phyloP scores from a whole-genome alignment of 2,888 invertebrate genomes.

The Diarsia mendica region DNA sequence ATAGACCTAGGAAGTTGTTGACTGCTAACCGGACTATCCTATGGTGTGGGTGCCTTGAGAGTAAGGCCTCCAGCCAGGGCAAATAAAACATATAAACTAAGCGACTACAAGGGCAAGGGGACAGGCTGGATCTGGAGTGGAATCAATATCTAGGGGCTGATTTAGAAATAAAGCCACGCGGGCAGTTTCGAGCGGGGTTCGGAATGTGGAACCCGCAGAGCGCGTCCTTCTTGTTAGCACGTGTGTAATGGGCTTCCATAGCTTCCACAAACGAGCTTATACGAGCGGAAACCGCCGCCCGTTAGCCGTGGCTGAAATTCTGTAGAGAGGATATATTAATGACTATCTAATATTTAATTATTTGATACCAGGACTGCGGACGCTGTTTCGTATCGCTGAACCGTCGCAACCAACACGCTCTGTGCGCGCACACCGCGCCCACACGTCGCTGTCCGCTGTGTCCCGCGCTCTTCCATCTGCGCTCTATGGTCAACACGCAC shows the following conservation, averaged over 20 bases:
- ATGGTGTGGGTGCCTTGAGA: too few species aligned
- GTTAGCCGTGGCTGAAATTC: neutral
- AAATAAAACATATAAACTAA: too few species aligned
- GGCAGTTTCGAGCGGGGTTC: too few species aligned
- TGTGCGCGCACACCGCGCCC: conserved; percentile 84
- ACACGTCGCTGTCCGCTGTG: conserved; percentile 85
- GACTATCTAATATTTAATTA: neutral
- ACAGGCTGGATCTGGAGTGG: too few species aligned
- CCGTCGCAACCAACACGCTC: conserved; percentile 85
- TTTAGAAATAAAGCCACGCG: too few species aligned
- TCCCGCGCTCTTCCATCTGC: conserved; percentile 86
- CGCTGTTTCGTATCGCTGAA: conserved; percentile 83
- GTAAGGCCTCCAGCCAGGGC: too few species aligned
- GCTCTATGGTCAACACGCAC: conserved; percentile 87
- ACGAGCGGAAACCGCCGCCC: neutral
- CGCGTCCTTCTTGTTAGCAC: neutral
- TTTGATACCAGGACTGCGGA: conserved; percentile 75
- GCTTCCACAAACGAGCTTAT: neutral
- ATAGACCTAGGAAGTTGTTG: too few species aligned
- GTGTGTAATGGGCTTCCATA: neutral
- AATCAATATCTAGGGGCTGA: too few species aligned
- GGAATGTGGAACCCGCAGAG: neutral
- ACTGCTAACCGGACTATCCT: too few species aligned
- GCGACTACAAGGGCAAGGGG: too few species aligned
- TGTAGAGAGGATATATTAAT: neutral